A percentile compares a stretch with the other conserved stretches of the same genome.
Conservation (phyloP, 2,113 vertebrate genomes). For the Bufo bufo region DNA sequence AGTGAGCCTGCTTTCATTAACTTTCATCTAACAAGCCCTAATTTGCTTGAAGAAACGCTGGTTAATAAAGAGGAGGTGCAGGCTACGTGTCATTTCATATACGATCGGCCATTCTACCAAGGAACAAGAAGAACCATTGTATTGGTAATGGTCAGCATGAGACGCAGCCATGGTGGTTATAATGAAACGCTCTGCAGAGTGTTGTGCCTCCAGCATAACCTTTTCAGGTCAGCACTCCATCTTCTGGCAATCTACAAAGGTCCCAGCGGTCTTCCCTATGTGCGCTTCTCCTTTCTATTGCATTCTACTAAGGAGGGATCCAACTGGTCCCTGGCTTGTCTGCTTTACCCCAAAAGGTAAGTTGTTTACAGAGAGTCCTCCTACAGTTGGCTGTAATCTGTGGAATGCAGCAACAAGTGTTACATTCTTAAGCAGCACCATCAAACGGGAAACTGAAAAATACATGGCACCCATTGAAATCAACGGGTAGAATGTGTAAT, state of each 20-base stretch:
- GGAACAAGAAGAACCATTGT: background rate
- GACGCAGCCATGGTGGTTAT: too few relatives aligned
- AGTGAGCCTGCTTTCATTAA: conserved; percentile 63
- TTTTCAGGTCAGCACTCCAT: too few relatives aligned
- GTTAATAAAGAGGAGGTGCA: conserved; percentile 8
- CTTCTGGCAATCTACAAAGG: too few relatives aligned
- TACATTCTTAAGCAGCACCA: too few relatives aligned
- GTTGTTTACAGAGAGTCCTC: background rate
- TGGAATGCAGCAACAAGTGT: background rate
- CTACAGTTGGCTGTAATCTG: background rate
- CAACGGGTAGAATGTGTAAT: background rate
- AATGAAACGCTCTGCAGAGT: too few relatives aligned
- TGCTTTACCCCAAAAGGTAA: too few relatives aligned
- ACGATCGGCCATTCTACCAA: background rate
- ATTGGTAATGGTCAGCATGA: too few relatives aligned
- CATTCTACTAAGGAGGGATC: too few relatives aligned
- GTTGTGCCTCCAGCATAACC: too few relatives aligned
- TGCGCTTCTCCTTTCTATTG: too few relatives aligned
- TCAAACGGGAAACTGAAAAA: background rate
- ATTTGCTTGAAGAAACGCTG: conserved; percentile 60
- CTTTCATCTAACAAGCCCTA: conserved; percentile 60
- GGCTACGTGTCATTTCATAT: conserved; percentile 14
- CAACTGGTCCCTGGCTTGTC: too few relatives aligned
- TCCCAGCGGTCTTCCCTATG: too few relatives aligned
- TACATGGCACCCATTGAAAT: background rate